These are phyloP conservation scores for Lumbricus terrestris DNA, from an alignment of 2,888 invertebrate species.

Conservation along the genomic window DNA sequence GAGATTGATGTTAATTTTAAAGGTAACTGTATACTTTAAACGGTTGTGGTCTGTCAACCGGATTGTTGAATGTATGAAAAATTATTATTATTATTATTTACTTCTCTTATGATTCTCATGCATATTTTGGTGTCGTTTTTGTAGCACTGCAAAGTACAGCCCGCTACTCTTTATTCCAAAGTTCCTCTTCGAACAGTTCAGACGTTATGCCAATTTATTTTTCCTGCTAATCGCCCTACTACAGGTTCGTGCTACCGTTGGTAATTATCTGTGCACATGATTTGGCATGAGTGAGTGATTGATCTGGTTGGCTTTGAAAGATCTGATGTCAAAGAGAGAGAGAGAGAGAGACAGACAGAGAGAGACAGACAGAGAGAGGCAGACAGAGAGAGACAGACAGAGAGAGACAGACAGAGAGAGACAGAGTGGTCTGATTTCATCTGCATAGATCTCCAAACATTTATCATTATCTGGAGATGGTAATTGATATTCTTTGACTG, in stretches of 20 bases:
- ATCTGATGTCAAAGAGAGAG: not conserved
- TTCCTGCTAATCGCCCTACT: constrained; percentile 95
- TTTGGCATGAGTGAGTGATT: not conserved
- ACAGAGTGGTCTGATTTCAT: not conserved
- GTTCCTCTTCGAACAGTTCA: constrained; percentile 98
- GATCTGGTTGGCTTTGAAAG: not conserved
- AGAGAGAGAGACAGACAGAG: too few species aligned
- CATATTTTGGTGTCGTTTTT: constrained; percentile 36
- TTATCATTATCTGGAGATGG: not conserved
- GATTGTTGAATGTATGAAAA: too few species aligned
- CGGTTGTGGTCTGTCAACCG: too few species aligned
- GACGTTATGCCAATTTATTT: constrained; percentile 98
- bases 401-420: too few species aligned
- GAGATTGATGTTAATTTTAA: too few species aligned
- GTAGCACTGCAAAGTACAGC: constrained; percentile 92
- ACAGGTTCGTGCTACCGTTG: constrained; percentile 66
- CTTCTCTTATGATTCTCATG: not conserved
- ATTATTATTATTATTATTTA: not conserved
- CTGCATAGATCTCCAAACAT: not conserved
- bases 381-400: too few species aligned
- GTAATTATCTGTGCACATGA: not conserved
- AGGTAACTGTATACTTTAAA: too few species aligned
- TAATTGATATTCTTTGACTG: not conserved
- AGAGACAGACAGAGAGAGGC: too few species aligned
- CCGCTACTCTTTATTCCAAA: constrained; percentile 82